Conservation (phyloP, 2,113 vertebrate species). For the Cheilinus undulatus region DNA sequence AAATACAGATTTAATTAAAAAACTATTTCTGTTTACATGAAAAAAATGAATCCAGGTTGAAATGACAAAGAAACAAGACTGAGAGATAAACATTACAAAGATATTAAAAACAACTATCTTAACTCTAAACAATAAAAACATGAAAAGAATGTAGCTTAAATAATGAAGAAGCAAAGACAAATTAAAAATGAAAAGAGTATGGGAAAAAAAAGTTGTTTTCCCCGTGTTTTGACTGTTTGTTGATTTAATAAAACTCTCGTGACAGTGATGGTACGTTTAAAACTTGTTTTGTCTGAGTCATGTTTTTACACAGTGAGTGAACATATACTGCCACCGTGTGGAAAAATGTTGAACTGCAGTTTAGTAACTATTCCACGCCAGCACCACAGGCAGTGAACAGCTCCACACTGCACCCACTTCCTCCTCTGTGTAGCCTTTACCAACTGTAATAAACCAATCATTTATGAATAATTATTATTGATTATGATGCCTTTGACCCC, state of each 20-base stretch:
- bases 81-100: too few species aligned
- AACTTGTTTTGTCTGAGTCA: background rate
- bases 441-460: background rate
- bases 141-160: too few species aligned
- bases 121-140: too few species aligned
- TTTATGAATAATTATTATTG: background rate
- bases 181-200: too few species aligned
- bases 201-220: too few species aligned
- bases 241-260: background rate
- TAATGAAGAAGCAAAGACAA: too few species aligned
- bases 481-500: background rate
- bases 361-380: slow-evolving; percentile 29
- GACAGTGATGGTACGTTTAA: too few species aligned
- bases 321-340: slow-evolving; percentile 38
- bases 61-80: too few species aligned
- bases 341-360: slow-evolving; percentile 10
- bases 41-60: too few species aligned
- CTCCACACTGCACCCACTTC: slow-evolving; percentile 19
- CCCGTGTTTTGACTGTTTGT: background rate
- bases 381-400: slow-evolving; percentile 67
- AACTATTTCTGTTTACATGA: too few species aligned
- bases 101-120: too few species aligned
- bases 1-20: too few species aligned
- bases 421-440: background rate
- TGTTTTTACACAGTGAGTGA: background rate